These are phyloP conservation scores for Hydra vulgaris DNA, from an alignment of 30 jellyfish, hydroid and myxozoan genomes.

Conservation along the genomic window DNA sequence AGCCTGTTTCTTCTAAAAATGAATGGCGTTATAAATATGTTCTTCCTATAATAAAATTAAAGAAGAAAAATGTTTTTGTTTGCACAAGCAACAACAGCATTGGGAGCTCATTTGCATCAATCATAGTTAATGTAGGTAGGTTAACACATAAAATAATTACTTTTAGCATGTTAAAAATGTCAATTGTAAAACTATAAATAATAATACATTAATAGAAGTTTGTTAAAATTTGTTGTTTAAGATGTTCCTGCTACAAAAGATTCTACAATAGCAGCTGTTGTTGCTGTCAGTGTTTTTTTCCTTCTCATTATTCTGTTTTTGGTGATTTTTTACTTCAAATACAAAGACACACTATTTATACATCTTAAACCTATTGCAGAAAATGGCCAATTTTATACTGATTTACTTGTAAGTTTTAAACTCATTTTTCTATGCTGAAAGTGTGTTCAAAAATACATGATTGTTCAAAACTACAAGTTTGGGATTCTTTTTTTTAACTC, in stretches of 20 bases:
- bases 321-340: slow-evolving; percentile 14
- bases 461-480: too few species aligned
- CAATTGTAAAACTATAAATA: too few species aligned
- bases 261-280: slow-evolving; percentile 2
- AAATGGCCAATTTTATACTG: slow-evolving; percentile 29
- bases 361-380: slow-evolving; percentile 1
- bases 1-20: not conserved
- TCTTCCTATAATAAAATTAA: not conserved
- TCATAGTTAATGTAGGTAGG: slow-evolving; percentile 16
- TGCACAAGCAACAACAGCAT: slow-evolving; percentile 9
- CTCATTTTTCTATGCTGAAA: too few species aligned
- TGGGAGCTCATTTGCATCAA: slow-evolving; percentile 12
- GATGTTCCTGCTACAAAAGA: slow-evolving; percentile 4
- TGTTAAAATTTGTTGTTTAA: not conserved
- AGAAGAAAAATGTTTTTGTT: not conserved
- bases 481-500: too few species aligned
- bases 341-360: not conserved
- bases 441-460: too few species aligned
- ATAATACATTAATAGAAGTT: too few species aligned
- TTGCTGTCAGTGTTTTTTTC: slow-evolving; percentile 16
- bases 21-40: slow-evolving; percentile 2
- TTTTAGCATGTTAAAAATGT: too few species aligned
- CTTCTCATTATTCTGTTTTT: slow-evolving; percentile 10
- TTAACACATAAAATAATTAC: not conserved
- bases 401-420: slow-evolving; percentile 17